Conservation (phyloP, 1,140 invertebrate genomes). For the Zophobas atratus region DNA sequence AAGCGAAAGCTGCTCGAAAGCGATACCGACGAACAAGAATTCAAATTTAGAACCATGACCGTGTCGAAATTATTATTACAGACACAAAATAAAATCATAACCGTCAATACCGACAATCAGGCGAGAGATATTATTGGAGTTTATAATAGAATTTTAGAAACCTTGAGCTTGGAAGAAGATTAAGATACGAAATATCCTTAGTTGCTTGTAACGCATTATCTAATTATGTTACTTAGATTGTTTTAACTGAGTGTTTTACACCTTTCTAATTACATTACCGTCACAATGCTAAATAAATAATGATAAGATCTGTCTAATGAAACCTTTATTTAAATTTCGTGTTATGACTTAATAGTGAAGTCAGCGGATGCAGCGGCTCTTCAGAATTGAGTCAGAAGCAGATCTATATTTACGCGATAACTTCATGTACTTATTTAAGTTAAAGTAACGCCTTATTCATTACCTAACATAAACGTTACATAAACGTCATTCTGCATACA, state of each 20-base stretch:
- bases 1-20: constrained; percentile 22
- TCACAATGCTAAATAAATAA: constrained; percentile 1
- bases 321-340: background rate
- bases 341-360: background rate
- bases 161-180: background rate
- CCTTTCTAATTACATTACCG: background rate
- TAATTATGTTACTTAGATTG: no score
- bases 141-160: background rate
- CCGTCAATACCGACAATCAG: no score
- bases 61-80: constrained; percentile 16
- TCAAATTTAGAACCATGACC: constrained; percentile 25
- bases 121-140: no score
- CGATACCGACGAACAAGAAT: constrained; percentile 22
- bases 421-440: no score
- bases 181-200: background rate
- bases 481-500: background rate
- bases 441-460: no score
- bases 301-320: constrained; percentile 2
- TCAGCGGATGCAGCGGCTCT: background rate
- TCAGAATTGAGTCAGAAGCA: background rate
- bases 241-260: no score
- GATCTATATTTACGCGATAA: no score
- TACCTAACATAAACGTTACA: no score
- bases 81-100: background rate
- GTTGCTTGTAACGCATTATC: background rate